phyloP scores from a whole-genome alignment of 1,140 invertebrate species.

The Saccostrea echinata region DNA sequence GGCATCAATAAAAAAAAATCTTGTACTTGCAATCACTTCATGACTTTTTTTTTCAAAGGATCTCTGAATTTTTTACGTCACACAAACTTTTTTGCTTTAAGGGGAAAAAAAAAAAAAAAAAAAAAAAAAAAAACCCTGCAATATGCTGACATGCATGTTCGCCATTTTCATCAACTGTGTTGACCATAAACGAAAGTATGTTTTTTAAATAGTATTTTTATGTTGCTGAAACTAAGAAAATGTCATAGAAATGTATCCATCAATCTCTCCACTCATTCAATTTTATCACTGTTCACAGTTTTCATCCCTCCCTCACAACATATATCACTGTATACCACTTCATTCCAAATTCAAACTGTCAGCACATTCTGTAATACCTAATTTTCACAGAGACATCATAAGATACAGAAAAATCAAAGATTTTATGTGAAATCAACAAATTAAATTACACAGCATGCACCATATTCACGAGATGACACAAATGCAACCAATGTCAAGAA shows the following conservation, averaged over 20 bases:
- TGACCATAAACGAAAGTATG: not conserved
- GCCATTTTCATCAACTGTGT: not conserved
- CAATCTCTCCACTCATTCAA: not conserved
- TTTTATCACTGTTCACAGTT: not conserved
- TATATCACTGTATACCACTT: not conserved
- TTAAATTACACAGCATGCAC: not conserved
- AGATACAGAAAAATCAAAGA: not conserved
- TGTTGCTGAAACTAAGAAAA: not conserved
- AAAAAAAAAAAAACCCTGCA: no score
- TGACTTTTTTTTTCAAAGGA: not conserved
- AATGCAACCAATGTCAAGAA: not conserved
- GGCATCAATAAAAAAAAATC: not conserved
- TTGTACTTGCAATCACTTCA: not conserved
- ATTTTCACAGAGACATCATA: not conserved
- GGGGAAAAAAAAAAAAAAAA: no score
- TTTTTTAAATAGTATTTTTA: not conserved
- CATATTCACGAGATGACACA: not conserved
- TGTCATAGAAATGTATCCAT: not conserved
- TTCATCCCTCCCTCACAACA: not conserved
- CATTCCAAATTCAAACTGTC: not conserved
- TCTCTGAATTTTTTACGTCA: not conserved
- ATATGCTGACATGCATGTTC: not conserved
- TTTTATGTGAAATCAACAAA: not conserved
- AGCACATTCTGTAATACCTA: not conserved
- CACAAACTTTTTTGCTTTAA: not conserved